Evolutionary conservation across 2,888 invertebrate species (phyloP).

Genomic region (Erebia aethiops): DNA sequence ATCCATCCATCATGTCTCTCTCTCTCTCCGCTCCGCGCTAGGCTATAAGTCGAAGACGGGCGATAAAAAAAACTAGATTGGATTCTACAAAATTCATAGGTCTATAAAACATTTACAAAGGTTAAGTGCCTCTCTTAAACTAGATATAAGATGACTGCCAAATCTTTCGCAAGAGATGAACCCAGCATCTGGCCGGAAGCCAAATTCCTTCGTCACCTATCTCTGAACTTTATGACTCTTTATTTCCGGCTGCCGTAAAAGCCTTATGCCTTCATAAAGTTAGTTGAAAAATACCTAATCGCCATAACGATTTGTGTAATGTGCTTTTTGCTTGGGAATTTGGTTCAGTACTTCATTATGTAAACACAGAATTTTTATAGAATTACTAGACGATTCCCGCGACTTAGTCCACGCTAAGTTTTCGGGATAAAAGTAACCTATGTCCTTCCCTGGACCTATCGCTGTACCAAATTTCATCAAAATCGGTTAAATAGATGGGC

Average conservation of each 20-base stretch:
- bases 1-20: no score
- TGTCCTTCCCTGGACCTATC: no score
- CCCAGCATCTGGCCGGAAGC: constrained; percentile 38
- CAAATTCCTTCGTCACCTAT: constrained; percentile 43
- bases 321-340: not conserved
- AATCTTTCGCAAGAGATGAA: constrained; percentile 40
- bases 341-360: no score
- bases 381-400: no score
- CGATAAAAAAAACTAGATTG: no score
- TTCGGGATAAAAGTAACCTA: no score
- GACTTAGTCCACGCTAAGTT: no score
- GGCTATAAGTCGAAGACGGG: not conserved
- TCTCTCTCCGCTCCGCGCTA: not conserved
- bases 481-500: no score
- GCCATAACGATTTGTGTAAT: not conserved
- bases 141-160: constrained; percentile 35
- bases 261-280: constrained; percentile 34
- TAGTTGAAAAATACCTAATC: constrained; percentile 34
- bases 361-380: no score
- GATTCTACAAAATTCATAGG: not conserved
- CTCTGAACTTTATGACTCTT: constrained; percentile 44
- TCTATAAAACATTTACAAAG: not conserved
- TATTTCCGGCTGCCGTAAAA: constrained; percentile 39
- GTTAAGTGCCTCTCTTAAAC: constrained; percentile 34
- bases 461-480: no score